phyloP scores from a whole-genome alignment of 2,797 vertebrate genomes.

The Epinephelus awoara region DNA sequence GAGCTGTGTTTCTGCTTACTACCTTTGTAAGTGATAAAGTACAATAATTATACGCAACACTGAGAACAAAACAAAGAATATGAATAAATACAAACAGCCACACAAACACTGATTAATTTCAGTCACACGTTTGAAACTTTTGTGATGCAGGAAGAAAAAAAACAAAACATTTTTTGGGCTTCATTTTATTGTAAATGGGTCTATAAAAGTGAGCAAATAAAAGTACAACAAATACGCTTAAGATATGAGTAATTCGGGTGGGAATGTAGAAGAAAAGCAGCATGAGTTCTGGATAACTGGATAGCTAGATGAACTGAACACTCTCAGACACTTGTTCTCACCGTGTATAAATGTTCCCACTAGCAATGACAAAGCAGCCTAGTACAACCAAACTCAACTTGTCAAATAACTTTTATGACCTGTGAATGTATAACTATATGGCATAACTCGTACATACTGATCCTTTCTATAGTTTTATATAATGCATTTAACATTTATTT shows the following conservation, averaged over 20 bases:
- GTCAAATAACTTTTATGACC: background rate
- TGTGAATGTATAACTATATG: constrained; percentile 21
- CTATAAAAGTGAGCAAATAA: constrained; percentile 58
- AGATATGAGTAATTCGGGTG: constrained; percentile 5
- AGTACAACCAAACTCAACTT: constrained; percentile 12
- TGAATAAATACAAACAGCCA: background rate
- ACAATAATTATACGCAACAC: background rate
- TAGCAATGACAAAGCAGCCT: background rate
- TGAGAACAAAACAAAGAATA: background rate
- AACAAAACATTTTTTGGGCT: background rate
- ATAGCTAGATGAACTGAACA: background rate
- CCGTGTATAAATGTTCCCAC: background rate
- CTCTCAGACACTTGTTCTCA: background rate
- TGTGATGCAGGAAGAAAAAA: constrained; percentile 21
- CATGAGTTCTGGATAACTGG: background rate
- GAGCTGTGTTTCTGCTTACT: background rate
- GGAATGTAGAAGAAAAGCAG: constrained; percentile 32
- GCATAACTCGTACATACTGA: background rate
- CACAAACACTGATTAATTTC: background rate
- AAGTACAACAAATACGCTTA: constrained; percentile 28
- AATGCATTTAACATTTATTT: constrained; percentile 3
- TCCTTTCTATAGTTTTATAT: constrained; percentile 3
- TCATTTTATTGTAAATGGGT: constrained; percentile 79
- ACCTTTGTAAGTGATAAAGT: background rate
- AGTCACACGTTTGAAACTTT: background rate